phyloP scores from a whole-genome alignment of 2,888 invertebrate genomes.

The Muscina levida region DNA sequence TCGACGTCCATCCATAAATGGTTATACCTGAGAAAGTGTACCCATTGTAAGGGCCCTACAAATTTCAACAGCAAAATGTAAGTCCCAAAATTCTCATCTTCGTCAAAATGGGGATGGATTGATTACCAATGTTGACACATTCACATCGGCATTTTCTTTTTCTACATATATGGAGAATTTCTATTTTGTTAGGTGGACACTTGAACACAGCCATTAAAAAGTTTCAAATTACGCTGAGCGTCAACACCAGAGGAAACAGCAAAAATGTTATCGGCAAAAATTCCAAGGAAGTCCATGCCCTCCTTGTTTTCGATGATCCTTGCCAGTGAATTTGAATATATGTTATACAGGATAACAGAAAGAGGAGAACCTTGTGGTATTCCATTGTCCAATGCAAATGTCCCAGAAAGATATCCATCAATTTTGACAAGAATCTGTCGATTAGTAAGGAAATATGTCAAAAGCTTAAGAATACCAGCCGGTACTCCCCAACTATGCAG shows the following conservation, averaged over 20 bases:
- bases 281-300: background rate
- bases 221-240: background rate
- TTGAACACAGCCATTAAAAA: background rate
- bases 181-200: background rate
- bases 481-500: background rate
- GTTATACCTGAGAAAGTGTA: constrained; percentile 13
- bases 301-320: background rate
- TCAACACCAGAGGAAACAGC: background rate
- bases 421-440: background rate
- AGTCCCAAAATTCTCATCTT: constrained; percentile 9
- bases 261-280: constrained; percentile 1
- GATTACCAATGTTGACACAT: background rate
- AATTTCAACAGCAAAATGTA: constrained; percentile 20
- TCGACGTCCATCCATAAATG: constrained; percentile 5
- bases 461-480: background rate
- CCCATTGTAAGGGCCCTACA: constrained; percentile 17
- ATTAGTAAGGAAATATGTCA: background rate
- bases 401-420: background rate
- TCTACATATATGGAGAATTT: background rate
- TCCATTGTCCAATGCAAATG: background rate
- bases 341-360: background rate
- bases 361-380: background rate
- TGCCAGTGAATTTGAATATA: background rate
- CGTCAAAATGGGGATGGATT: too few relatives aligned
- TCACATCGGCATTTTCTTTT: background rate